These are phyloP conservation scores for Acronicta leporina DNA, from an alignment of 2,888 invertebrate genomes.

Conservation along the genomic window DNA sequence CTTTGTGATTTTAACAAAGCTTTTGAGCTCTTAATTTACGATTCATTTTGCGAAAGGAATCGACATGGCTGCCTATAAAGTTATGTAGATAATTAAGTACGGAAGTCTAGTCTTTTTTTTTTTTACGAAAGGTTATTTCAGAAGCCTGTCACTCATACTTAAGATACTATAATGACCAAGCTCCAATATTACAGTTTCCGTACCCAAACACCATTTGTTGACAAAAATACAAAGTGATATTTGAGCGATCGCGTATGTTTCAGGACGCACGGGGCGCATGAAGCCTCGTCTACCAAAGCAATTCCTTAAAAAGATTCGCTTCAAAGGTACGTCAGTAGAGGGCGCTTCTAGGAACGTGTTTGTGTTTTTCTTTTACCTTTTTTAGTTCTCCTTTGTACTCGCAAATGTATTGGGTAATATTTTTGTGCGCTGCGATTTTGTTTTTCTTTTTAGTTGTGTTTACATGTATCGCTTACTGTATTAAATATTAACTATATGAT, in stretches of 20 bases:
- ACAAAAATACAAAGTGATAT: constrained; percentile 19
- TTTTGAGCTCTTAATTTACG: constrained; percentile 1
- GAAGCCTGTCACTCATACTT: not conserved
- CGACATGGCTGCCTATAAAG: not conserved
- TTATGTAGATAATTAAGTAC: not conserved
- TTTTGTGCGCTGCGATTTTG: constrained; percentile 22
- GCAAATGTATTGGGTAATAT: constrained; percentile 20
- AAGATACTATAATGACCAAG: not conserved
- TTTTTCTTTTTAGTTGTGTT: constrained; percentile 12
- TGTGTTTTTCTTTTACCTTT: constrained; percentile 32
- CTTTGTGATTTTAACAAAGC: constrained; percentile 8
- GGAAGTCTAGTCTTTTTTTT: not conserved
- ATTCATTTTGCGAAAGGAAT: not conserved
- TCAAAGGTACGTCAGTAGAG: constrained; percentile 85
- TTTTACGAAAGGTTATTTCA: not conserved
- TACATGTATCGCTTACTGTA: constrained; percentile 2
- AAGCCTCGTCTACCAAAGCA: constrained; percentile 80
- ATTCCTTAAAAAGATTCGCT: constrained; percentile 83
- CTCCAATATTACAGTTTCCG: not conserved
- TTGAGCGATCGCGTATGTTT: constrained; percentile 59
- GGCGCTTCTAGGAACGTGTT: constrained; percentile 63
- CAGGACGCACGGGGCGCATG: constrained; percentile 79
- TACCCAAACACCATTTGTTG: not conserved
- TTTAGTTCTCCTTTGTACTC: constrained; percentile 43
- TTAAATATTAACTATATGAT: not conserved